phyloP scores from a whole-genome alignment of 1,140 invertebrate species.

The Papilio aristodemus region DNA sequence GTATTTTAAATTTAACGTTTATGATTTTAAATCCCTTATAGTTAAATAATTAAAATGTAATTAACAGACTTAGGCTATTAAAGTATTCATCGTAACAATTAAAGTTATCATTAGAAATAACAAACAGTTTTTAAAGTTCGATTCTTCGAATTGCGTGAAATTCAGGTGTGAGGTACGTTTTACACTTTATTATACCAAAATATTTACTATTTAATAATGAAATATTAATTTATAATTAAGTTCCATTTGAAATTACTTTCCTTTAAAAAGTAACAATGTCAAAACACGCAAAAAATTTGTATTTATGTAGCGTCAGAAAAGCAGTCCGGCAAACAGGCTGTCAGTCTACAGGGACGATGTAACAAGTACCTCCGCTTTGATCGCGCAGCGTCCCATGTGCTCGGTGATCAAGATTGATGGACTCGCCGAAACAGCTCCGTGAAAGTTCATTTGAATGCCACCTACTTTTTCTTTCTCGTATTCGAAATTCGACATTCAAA shows the following conservation, averaged over 20 bases:
- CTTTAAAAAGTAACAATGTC: background rate
- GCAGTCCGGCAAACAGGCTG: constrained; percentile 32
- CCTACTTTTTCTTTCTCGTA: constrained; percentile 31
- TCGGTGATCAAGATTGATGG: constrained; percentile 34
- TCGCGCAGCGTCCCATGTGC: constrained; percentile 33
- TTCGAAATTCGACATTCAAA: constrained; percentile 38
- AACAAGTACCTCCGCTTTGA: constrained; percentile 34
- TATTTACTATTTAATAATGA: too few species aligned
- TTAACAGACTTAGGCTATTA: too few species aligned
- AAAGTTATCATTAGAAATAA: too few species aligned
- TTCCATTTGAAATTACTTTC: background rate
- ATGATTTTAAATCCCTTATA: too few species aligned
- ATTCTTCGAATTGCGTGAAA: too few species aligned
- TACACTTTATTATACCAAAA: too few species aligned
- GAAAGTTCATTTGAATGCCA: constrained; percentile 35
- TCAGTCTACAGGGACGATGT: constrained; percentile 30
- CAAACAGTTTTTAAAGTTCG: too few species aligned
- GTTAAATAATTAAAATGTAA: too few species aligned
- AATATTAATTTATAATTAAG: too few species aligned
- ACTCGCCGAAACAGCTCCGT: constrained; percentile 33
- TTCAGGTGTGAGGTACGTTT: background rate
- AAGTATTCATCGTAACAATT: too few species aligned
- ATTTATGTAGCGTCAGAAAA: constrained; percentile 24
- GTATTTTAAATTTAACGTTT: too few species aligned
- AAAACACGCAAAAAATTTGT: background rate